Percentiles rank a stretch among this genome's conserved stretches.
Conservation (phyloP, 2,113 vertebrate species). For the Caranx melampygus region DNA sequence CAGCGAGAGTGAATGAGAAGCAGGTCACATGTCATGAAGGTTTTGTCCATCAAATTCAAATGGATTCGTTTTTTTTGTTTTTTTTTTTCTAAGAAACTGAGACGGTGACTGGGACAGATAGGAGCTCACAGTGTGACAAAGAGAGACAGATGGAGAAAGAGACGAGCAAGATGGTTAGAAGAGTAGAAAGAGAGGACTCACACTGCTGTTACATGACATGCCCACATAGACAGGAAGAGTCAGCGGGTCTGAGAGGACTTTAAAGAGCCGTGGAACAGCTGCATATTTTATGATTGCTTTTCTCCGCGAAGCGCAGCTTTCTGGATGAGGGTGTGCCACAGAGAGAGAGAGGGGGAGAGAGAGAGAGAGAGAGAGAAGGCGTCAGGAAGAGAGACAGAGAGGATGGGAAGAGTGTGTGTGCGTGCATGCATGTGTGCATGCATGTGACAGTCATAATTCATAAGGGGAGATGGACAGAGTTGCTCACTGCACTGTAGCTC, state of each 20-base stretch:
- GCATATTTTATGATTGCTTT: conserved; percentile 84
- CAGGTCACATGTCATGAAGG: conserved; percentile 42
- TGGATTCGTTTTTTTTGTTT: conserved; percentile 10
- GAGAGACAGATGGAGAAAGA: conserved; percentile 34
- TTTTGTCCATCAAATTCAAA: conserved; percentile 22
- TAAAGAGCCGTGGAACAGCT: conserved; percentile 68
- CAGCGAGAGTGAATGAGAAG: conserved; percentile 22
- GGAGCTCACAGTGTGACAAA: conserved; percentile 31
- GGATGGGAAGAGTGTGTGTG: conserved; percentile 14
- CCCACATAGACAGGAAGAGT: conserved; percentile 9
- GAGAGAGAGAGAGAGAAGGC: neutral
- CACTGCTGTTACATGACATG: conserved; percentile 38
- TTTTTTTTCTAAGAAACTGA: neutral
- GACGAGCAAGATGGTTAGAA: neutral
- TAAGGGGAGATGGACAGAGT: conserved; percentile 67
- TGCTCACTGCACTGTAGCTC: conserved; percentile 58
- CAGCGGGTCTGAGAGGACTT: conserved; percentile 65
- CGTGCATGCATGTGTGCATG: neutral
- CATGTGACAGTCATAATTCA: conserved; percentile 73
- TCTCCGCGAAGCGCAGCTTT: conserved; percentile 66
- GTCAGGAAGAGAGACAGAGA: neutral
- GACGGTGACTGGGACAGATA: neutral
- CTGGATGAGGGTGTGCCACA: conserved; percentile 58
- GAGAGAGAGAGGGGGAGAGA: conserved; percentile 46
- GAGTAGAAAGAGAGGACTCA: conserved; percentile 8